Evolutionary conservation across 2,888 invertebrate species (phyloP).

Genomic region (Drosophila kokeensis): DNA sequence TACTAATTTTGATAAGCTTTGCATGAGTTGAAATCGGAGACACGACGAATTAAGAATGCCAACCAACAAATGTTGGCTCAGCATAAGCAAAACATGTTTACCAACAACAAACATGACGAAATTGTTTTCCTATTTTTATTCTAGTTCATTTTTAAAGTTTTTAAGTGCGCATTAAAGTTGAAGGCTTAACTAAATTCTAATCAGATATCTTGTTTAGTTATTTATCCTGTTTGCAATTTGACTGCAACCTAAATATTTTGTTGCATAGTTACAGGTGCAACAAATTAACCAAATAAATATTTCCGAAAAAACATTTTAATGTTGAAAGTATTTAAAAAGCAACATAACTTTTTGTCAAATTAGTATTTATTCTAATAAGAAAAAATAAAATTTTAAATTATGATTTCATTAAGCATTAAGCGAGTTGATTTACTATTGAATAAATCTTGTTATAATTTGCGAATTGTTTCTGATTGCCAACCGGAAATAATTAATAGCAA

Average conservation of each 20-base stretch:
- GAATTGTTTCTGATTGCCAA: slow-evolving; percentile 39
- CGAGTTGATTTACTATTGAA: not conserved
- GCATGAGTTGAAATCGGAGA: slow-evolving; percentile 24
- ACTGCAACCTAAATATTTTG: not conserved
- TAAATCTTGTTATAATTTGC: not conserved
- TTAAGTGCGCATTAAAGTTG: slow-evolving; percentile 46
- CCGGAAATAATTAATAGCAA: slow-evolving; percentile 67
- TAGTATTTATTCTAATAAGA: not conserved
- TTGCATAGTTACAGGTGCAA: slow-evolving; percentile 56
- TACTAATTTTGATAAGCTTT: slow-evolving; percentile 58
- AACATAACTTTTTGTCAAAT: not conserved
- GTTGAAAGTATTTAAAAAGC: not conserved
- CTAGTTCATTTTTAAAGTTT: not conserved
- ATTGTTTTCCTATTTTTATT: slow-evolving; percentile 11
- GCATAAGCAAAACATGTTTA: slow-evolving; percentile 18
- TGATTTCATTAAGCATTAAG: not conserved
- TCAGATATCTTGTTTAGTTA: not conserved
- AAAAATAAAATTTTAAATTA: not conserved
- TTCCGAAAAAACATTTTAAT: not conserved
- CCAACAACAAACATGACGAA: slow-evolving; percentile 34
- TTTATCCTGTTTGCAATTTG: not conserved
- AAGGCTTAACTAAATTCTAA: slow-evolving; percentile 15
- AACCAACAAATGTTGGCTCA: slow-evolving; percentile 11
- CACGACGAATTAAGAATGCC: slow-evolving; percentile 9
- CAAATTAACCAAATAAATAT: not conserved